Evolutionary conservation across 1,140 invertebrate genomes (phyloP), one percentile per base, ranked within the genome.

Genomic region (Centruroides vittatus): DNA sequence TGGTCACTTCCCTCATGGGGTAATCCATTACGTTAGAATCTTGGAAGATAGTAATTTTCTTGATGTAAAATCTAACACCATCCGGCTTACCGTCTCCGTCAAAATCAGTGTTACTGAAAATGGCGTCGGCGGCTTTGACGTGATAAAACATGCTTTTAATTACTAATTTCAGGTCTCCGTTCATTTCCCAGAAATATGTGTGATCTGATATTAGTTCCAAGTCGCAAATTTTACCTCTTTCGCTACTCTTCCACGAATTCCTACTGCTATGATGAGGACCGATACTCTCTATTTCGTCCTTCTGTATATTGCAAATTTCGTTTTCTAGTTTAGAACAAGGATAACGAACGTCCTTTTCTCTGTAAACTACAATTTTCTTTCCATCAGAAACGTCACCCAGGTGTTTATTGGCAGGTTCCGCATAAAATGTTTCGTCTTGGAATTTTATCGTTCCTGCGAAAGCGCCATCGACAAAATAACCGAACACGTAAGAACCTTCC

Each of bases 91-190:
- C 55, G 41, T 58, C 60, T 9, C 5, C 54, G 23, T 61, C 46
- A 52, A 61, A 61, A 46, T 61, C 60, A 1, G 60, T 57, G 3
- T 12, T 12, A 8, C 46, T 57, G 41, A 61, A 61, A 4, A 61
- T 61, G 5, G 9, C 9, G 59, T 61, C 35, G 6, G 60, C 53
- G 6, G 34, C 46, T 34, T 49, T 34, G 5, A 61, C 47, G 35
- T 61, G 55, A 58, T 41, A 61, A 35, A 58, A 10, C 60, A 61
- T 61, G 13, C 47, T 52, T 23, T 12, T 46, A 12, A 61, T 36
- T 5, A 47, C 35, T 23, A 5, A 1, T 12, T 47, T 13, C 11
- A 3, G 41, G 11, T 56, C 46, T 23, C 11, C 13, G 9, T 47
- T 47, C 13, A 12, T 56, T 8, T 10, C 5, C 6, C 5, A 10